A percentile compares a stretch with the other conserved stretches of the same genome.
These are phyloP conservation scores for Oreotrochilus melanogaster DNA, from an alignment of 2,113 vertebrate genomes.

Conservation along the genomic window DNA sequence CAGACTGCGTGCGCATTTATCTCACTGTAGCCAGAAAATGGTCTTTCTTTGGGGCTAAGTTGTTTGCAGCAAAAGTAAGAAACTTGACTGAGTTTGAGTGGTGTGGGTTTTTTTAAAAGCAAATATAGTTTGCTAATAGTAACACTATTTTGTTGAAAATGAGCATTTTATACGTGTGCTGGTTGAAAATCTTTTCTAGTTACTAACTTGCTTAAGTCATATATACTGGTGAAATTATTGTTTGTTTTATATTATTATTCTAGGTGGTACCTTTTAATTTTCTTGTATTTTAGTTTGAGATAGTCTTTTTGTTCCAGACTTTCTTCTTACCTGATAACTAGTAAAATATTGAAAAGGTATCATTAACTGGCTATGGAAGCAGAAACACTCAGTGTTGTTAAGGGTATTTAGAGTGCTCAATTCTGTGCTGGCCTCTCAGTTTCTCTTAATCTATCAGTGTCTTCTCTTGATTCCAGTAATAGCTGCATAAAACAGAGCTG, in stretches of 20 bases:
- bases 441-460: background rate
- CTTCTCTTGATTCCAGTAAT: background rate
- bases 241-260: background rate
- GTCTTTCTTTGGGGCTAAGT: slow-evolving; percentile 93
- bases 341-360: background rate
- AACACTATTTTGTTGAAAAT: background rate
- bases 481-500: background rate
- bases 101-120: background rate
- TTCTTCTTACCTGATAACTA: background rate
- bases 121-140: background rate
- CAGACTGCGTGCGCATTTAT: slow-evolving; percentile 94
- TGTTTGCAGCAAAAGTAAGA: slow-evolving; percentile 92
- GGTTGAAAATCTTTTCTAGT: background rate
- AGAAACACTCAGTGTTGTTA: background rate
- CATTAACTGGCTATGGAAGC: background rate
- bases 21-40: slow-evolving; percentile 95
- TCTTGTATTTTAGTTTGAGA: background rate
- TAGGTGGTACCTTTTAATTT: background rate
- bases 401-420: background rate
- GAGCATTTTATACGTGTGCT: background rate
- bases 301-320: background rate
- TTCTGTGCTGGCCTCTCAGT: background rate
- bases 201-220: background rate
- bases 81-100: background rate
- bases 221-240: background rate